Conservation (phyloP, 2,113 vertebrate genomes). For the Ciconia maguari region DNA sequence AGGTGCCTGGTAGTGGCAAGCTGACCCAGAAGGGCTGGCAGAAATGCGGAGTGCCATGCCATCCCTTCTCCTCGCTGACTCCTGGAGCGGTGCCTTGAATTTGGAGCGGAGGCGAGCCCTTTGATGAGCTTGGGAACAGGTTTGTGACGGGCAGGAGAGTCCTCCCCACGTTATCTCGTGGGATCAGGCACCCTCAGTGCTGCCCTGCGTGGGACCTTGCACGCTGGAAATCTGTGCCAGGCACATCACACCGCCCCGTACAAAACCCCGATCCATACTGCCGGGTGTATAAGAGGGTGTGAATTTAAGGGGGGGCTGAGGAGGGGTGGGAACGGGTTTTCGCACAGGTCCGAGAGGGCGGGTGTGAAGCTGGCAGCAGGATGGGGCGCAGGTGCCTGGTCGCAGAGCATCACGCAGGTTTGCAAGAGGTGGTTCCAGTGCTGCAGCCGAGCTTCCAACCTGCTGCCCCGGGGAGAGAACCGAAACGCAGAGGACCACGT, state of each 20-base stretch:
- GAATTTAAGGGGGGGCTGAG: background rate
- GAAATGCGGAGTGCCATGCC: rapidly evolving
- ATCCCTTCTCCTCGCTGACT: background rate
- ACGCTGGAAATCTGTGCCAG: background rate
- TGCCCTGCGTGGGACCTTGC: background rate
- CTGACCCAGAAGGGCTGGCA: background rate
- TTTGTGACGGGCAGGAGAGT: background rate
- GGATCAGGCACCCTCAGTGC: background rate
- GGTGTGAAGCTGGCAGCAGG: background rate
- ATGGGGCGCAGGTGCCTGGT: background rate
- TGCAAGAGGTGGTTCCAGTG: background rate
- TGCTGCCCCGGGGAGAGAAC: background rate
- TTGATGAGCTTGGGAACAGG: background rate
- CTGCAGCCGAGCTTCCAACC: rapidly evolving
- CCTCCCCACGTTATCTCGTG: rapidly evolving
- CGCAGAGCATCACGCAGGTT: background rate
- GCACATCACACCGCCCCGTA: rapidly evolving
- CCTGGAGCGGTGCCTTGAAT: background rate
- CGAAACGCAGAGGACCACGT: rapidly evolving
- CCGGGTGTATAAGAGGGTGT: background rate
- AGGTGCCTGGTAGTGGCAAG: background rate
- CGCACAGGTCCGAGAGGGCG: rapidly evolving
- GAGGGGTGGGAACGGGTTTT: background rate
- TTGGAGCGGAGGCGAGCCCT: background rate
- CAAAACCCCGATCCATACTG: rapidly evolving